These are phyloP conservation scores for Hyperoplus lanceolatus DNA, from an alignment of 2,797 vertebrate species.

Conservation along the genomic window DNA sequence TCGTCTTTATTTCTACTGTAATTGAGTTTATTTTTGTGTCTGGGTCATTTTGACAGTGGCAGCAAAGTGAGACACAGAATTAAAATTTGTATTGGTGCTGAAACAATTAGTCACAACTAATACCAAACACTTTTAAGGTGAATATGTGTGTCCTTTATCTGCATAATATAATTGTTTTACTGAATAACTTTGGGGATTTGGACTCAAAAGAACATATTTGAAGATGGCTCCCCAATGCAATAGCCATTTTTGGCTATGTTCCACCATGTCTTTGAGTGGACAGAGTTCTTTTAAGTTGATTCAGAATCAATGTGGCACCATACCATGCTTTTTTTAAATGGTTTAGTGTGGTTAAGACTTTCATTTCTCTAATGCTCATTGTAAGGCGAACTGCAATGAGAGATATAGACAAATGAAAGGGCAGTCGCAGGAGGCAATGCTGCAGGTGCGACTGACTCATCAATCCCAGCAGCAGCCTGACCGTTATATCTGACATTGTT, in stretches of 20 bases:
- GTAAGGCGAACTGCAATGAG: neutral
- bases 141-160: neutral
- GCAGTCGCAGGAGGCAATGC: slow-evolving; percentile 32
- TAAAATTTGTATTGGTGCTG: neutral
- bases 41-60: slow-evolving; percentile 5
- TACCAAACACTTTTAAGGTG: no score
- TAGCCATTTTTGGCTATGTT: neutral
- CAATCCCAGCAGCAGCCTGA: slow-evolving; percentile 2
- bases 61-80: neutral
- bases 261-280: neutral
- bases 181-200: neutral
- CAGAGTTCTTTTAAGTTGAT: no score
- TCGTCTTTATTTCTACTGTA: slow-evolving; percentile 15
- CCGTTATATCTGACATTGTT: slow-evolving; percentile 22
- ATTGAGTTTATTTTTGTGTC: slow-evolving; percentile 37
- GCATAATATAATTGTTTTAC: neutral
- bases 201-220: neutral
- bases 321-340: neutral
- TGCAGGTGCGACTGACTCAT: slow-evolving; percentile 34
- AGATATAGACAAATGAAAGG: neutral
- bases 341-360: neutral
- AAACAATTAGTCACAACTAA: neutral
- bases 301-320: neutral
- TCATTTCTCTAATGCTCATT: neutral
- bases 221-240: neutral